Percentiles rank a stretch among this genome's conserved stretches.
Conservation (phyloP, 2,797 vertebrate genomes). For the Hemitrygon akajei region DNA sequence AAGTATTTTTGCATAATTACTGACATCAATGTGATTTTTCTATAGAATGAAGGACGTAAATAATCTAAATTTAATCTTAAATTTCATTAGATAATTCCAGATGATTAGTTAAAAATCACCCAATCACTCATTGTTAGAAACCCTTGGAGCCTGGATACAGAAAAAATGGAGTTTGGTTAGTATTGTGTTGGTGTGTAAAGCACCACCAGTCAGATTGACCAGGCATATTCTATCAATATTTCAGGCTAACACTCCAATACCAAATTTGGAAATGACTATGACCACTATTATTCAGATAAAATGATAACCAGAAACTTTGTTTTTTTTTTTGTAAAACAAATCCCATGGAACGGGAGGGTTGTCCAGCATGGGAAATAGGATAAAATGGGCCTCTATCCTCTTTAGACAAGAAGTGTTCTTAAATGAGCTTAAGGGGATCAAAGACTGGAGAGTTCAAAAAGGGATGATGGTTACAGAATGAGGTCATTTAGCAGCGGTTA, state of each 20-base stretch:
- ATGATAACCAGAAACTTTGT: not conserved
- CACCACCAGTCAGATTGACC: too few relatives aligned
- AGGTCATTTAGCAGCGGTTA: too few relatives aligned
- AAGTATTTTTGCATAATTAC: not conserved
- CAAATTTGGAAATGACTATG: not conserved
- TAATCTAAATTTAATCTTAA: not conserved
- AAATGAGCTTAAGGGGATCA: too few relatives aligned
- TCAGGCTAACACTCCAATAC: not conserved
- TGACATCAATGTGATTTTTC: not conserved
- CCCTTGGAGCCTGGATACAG: not conserved
- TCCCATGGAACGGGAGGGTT: not conserved
- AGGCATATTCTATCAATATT: not conserved
- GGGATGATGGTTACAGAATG: too few relatives aligned
- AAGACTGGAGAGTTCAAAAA: too few relatives aligned
- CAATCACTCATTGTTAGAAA: not conserved
- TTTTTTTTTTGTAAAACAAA: not conserved
- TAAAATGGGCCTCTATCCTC: too few relatives aligned
- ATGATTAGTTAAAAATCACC: not conserved
- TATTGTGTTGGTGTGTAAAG: not conserved
- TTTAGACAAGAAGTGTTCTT: too few relatives aligned
- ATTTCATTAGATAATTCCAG: not conserved
- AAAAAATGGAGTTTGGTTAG: not conserved
- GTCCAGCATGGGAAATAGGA: too few relatives aligned
- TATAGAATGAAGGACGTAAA: not conserved
- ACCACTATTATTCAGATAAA: not conserved